Base-by-base conservation (phyloP, 2,113 vertebrate genomes). In the Axis porcinus region DNA sequence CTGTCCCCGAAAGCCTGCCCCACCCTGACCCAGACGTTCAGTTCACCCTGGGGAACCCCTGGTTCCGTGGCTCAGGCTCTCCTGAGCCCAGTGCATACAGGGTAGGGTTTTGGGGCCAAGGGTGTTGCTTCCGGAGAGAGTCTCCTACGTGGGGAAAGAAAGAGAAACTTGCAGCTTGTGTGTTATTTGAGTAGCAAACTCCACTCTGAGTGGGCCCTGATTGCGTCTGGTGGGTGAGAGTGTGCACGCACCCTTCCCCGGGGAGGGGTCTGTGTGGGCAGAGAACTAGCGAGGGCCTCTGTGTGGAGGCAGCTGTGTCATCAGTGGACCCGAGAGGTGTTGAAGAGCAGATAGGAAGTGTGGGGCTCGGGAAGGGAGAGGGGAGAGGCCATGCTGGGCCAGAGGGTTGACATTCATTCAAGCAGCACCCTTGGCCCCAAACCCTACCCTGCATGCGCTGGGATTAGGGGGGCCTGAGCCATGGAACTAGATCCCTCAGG, bases 141-240 rank as follows among this genome's bases (percentile, higher is more conserved):
- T 52, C 95, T 98, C 52, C 85, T 87, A 57, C 0, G 0, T 85
- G 76, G 86, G 47, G 95, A 82, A 90, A 96, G 97, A 97, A 98
- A 97, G 95, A 98, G 97, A 98, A 98, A 98, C 96, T 67, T 87
- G 36, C 7, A 4, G 11, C 25, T 50, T 58, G n/a, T 67, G 52
- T 81, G 95, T 67, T 96, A 25, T 93, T 94, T 91, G 45, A 94
- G 95, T 89, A 94, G 94, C 94, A 70, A 64, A 83, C 76, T 90
- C 4, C 78, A 40, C 92, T n/a, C 17, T 1, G 17, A 57, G 93
- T 47, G 23, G 23, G 87, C 64, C 88, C 67, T 54, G 87, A 47
- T 45, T 55, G 78, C 15, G 79, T 54, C 43, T 96, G 70, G 33
- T 5, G 4, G 54, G 70, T 16, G 62, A 36, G 57, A 57, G 64